Evolutionary conservation across 2,113 vertebrate genomes (phyloP).

Genomic region (Cyprinodon tularosa): DNA sequence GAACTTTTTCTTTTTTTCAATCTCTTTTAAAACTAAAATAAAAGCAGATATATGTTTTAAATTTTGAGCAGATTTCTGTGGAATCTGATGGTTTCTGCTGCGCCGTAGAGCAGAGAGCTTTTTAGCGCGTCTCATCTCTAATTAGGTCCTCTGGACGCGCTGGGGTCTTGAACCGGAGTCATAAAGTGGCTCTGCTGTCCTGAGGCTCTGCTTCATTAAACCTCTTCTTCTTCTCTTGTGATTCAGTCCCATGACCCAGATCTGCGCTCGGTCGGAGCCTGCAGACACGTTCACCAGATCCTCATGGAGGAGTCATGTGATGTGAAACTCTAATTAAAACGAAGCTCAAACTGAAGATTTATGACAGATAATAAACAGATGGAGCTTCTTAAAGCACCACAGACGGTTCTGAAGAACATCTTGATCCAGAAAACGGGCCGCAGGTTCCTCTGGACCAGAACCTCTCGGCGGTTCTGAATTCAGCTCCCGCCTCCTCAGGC

Average conservation of each 20-base stretch:
- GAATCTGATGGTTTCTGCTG: background rate
- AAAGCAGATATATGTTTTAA: background rate
- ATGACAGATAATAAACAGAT: background rate
- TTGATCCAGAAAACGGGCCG: too few relatives aligned
- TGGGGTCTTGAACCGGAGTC: constrained; percentile 32
- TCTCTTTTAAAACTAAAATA: too few relatives aligned
- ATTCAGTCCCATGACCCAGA: constrained; percentile 71
- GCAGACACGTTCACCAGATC: constrained; percentile 10
- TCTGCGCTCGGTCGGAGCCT: constrained; percentile 29
- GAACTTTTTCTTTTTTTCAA: too few relatives aligned
- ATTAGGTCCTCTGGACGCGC: constrained; percentile 43
- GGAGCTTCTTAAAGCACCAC: background rate
- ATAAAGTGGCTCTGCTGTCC: constrained; percentile 39
- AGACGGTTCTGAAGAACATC: background rate
- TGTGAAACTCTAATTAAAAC: background rate
- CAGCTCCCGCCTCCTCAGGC: background rate
- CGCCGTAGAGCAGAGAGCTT: too few relatives aligned
- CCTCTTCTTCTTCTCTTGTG: constrained; percentile 63
- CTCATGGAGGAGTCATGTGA: background rate
- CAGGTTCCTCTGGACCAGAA: background rate
- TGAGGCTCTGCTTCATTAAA: constrained; percentile 51
- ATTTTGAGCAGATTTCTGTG: background rate
- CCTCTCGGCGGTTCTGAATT: background rate
- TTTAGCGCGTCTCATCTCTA: constrained; percentile 35
- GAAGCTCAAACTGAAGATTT: background rate